These are phyloP conservation scores for Abrostola triplasia DNA, from an alignment of 2,888 invertebrate genomes.

Conservation along the genomic window DNA sequence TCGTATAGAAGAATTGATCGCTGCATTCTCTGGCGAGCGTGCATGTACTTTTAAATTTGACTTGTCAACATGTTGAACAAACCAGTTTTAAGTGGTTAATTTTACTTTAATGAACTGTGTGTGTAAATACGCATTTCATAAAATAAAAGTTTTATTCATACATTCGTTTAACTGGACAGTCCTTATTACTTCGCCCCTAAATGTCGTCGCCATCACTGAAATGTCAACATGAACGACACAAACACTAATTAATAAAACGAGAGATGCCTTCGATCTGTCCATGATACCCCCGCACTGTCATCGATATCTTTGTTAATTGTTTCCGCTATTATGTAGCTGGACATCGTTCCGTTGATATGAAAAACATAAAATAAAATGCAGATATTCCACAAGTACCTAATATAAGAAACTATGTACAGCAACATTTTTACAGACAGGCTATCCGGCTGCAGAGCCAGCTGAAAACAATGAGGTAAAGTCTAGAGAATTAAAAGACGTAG, in stretches of 20 bases:
- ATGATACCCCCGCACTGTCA: neutral
- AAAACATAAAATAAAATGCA: neutral
- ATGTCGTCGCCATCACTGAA: constrained; percentile 19
- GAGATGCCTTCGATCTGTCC: constrained; percentile 13
- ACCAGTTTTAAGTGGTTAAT: neutral
- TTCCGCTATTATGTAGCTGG: neutral
- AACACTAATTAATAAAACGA: constrained; percentile 21
- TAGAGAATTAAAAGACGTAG: neutral
- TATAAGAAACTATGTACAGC: neutral
- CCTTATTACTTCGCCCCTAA: constrained; percentile 29
- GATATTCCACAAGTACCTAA: neutral
- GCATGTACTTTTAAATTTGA: no score
- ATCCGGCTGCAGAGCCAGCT: constrained; percentile 1
- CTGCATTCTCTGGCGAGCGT: no score
- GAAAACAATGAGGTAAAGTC: constrained; percentile 2
- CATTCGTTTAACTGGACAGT: constrained; percentile 4
- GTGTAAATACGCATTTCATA: constrained; percentile 9
- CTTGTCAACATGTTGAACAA: no score
- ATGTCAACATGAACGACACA: constrained; percentile 21
- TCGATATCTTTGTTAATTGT: neutral
- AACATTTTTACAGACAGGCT: neutral
- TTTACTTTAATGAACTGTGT: neutral
- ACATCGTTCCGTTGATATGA: neutral
- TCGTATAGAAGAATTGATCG: no score
- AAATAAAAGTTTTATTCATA: constrained; percentile 23